Evolutionary conservation across 2,888 invertebrate species (phyloP).

Genomic region (Hirtodrosophila cameraria): DNA sequence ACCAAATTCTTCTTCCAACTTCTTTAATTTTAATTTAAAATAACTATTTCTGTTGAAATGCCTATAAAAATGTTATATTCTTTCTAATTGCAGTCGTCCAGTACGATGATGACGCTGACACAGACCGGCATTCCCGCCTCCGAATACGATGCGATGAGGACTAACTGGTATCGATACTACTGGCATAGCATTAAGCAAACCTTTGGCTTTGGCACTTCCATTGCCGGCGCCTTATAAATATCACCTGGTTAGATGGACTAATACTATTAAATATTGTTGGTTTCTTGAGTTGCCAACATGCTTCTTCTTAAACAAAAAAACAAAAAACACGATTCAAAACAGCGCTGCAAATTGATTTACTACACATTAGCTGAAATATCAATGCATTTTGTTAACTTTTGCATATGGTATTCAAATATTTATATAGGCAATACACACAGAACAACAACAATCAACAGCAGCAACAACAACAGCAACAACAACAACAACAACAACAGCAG

Average conservation of each 20-base stretch:
- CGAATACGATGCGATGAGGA: slow-evolving; percentile 91
- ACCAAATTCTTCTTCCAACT: too few species aligned
- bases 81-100: slow-evolving; percentile 87
- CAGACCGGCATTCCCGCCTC: slow-evolving; percentile 94
- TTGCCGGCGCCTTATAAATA: slow-evolving; percentile 59
- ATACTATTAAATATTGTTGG: slow-evolving; percentile 6
- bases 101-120: slow-evolving; percentile 91
- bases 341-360: slow-evolving; percentile 30
- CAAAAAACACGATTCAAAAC: slow-evolving; percentile 28
- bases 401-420: slow-evolving; percentile 39
- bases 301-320: too few species aligned
- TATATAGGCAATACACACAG: slow-evolving; percentile 15
- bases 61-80: not conserved
- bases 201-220: slow-evolving; percentile 82
- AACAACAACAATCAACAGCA: slow-evolving; percentile 1
- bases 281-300: slow-evolving; percentile 17
- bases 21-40: too few species aligned
- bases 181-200: slow-evolving; percentile 94
- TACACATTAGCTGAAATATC: slow-evolving; percentile 54
- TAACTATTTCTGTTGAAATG: too few species aligned
- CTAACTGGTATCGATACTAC: slow-evolving; percentile 97
- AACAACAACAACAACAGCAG: slow-evolving; percentile 1
- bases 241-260: slow-evolving; percentile 8
- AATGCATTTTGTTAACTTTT: slow-evolving; percentile 43
- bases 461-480: slow-evolving; percentile 19